phyloP scores from a whole-genome alignment of 2,797 vertebrate species.

The Artibeus lituratus region DNA sequence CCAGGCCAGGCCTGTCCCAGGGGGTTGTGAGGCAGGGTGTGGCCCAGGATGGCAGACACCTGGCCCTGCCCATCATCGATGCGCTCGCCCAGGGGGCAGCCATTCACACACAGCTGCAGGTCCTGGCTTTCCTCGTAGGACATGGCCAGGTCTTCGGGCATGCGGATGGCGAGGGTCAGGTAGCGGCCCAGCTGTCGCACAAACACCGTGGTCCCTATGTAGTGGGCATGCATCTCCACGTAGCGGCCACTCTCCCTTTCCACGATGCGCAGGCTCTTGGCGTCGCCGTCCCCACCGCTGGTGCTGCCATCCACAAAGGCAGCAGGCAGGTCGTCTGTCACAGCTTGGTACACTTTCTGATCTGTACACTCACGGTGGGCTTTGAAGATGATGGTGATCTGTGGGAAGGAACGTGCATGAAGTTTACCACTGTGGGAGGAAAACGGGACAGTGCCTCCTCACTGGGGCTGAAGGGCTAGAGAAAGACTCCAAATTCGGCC shows the following conservation, averaged over 20 bases:
- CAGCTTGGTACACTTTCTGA: slow-evolving; percentile 97
- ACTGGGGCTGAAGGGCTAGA: background rate
- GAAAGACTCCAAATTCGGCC: background rate
- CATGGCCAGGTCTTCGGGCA: slow-evolving; percentile 92
- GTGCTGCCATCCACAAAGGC: slow-evolving; percentile 96
- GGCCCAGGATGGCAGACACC: slow-evolving; percentile 74
- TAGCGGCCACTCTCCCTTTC: slow-evolving; percentile 90
- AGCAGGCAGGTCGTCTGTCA: slow-evolving; percentile 94
- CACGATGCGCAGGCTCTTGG: slow-evolving; percentile 90
- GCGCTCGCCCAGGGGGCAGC: slow-evolving; percentile 92
- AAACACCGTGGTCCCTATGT: slow-evolving; percentile 95
- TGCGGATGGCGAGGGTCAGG: slow-evolving; percentile 92
- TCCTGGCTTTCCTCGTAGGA: slow-evolving; percentile 94
- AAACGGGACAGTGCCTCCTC: accelerated
- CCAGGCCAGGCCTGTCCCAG: slow-evolving; percentile 54
- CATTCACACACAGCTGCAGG: slow-evolving; percentile 95
- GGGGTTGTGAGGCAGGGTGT: slow-evolving; percentile 71
- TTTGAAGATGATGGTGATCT: slow-evolving; percentile 98
- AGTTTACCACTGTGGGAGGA: background rate
- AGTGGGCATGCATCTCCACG: slow-evolving; percentile 92
- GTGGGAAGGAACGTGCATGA: background rate
- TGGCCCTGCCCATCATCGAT: slow-evolving; percentile 88
- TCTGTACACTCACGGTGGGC: slow-evolving; percentile 94
- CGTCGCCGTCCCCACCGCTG: slow-evolving; percentile 88
- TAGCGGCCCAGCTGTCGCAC: slow-evolving; percentile 95